phyloP scores from a whole-genome alignment of 2,888 invertebrate genomes.

The Operophtera brumata region DNA sequence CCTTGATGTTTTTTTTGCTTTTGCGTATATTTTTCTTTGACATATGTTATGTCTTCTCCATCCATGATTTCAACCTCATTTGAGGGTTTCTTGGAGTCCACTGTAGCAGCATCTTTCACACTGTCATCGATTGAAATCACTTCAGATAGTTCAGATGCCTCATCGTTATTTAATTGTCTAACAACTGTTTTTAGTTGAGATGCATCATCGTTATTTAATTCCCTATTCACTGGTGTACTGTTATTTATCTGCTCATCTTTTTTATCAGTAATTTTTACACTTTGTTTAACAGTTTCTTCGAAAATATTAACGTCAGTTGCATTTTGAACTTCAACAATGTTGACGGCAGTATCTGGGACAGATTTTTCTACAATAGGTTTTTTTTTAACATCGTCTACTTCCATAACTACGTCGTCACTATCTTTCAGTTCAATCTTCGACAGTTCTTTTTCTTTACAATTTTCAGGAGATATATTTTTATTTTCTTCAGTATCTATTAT shows the following conservation, averaged over 20 bases:
- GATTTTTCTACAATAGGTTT: not conserved
- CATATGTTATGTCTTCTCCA: conserved; percentile 18
- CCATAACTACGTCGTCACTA: conserved; percentile 12
- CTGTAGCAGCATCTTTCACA: conserved; percentile 9
- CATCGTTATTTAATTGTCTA: conserved; percentile 3
- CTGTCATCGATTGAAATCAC: conserved; percentile 19
- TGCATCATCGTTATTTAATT: conserved; percentile 7
- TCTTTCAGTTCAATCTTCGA: conserved; percentile 1
- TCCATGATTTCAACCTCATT: conserved; percentile 21
- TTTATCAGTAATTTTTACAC: conserved; percentile 13
- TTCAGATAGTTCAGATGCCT: not conserved
- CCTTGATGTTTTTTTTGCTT: not conserved
- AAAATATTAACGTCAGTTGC: not conserved
- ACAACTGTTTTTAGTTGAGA: not conserved
- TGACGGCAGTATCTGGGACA: not conserved
- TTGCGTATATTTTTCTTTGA: conserved; percentile 5
- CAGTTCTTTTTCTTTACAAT: not conserved
- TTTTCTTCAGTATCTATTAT: not conserved
- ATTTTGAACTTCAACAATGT: conserved; percentile 3
- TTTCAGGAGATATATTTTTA: not conserved
- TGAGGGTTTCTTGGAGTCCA: not conserved
- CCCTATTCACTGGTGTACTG: not conserved
- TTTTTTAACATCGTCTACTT: conserved; percentile 24
- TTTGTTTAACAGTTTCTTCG: conserved; percentile 1
- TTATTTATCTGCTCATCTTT: conserved; percentile 7